These are phyloP conservation scores for Amblyteles armatorius DNA, from an alignment of 2,888 invertebrate genomes.

Conservation along the genomic window DNA sequence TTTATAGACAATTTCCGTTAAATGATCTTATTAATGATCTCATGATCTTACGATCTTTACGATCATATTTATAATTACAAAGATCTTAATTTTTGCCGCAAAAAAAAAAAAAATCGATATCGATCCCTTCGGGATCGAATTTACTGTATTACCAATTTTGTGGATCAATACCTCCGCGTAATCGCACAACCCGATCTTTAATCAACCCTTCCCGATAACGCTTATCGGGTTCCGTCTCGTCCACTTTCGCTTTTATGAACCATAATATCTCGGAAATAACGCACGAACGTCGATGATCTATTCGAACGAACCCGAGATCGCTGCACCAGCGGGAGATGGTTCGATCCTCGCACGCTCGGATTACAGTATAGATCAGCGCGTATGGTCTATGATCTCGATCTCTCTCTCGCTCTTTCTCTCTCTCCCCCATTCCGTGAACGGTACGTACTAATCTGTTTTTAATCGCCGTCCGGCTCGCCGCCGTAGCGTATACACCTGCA, in stretches of 20 bases:
- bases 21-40: not conserved
- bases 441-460: conserved; percentile 69
- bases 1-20: not conserved
- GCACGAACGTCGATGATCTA: conserved; percentile 45
- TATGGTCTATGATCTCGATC: conserved; percentile 37
- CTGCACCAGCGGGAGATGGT: conserved; percentile 56
- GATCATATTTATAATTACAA: not conserved
- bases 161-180: too few relatives aligned
- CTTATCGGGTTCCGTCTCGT: not conserved
- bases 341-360: conserved; percentile 58
- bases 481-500: conserved; percentile 28
- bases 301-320: conserved; percentile 57
- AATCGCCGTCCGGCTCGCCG: conserved; percentile 64
- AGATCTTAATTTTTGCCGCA: not conserved
- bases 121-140: too few relatives aligned
- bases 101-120: too few relatives aligned
- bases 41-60: not conserved
- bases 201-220: not conserved
- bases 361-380: conserved; percentile 47
- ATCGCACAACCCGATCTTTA: not conserved
- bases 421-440: conserved; percentile 48
- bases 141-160: too few relatives aligned
- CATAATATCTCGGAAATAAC: conserved; percentile 14
- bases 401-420: conserved; percentile 39
- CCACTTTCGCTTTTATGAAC: conserved; percentile 15